These are phyloP conservation scores for Ericerus pela DNA, from an alignment of 1,140 invertebrate species.

Conservation along the genomic window DNA sequence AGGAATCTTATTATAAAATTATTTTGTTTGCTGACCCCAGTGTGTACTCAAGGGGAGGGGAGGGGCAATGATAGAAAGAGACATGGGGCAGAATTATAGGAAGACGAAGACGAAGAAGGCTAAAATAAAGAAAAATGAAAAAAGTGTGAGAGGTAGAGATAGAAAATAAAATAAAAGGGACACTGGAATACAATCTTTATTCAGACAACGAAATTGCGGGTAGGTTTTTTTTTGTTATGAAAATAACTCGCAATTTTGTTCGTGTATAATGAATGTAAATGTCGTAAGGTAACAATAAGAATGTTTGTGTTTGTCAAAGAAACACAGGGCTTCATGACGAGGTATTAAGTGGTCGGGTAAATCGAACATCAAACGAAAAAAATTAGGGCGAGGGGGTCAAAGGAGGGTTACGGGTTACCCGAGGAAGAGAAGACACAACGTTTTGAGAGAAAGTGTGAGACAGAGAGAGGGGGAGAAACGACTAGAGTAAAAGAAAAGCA, in stretches of 20 bases:
- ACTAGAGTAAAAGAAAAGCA: too few species aligned
- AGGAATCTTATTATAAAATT: constrained; percentile 2
- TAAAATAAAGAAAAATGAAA: neutral
- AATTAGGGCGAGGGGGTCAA: too few species aligned
- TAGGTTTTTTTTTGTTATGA: neutral
- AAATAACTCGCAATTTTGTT: constrained; percentile 2
- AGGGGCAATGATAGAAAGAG: neutral
- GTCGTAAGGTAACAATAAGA: constrained; percentile 12
- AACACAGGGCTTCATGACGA: constrained; percentile 10
- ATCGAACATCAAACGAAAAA: constrained; percentile 12
- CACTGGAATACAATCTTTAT: constrained; percentile 2
- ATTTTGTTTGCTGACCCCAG: constrained; percentile 1
- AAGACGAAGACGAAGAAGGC: neutral
- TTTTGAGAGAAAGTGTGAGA: too few species aligned
- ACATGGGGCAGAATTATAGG: neutral
- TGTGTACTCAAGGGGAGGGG: too few species aligned
- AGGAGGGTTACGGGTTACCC: too few species aligned
- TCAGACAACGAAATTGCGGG: neutral
- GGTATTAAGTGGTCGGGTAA: constrained; percentile 11
- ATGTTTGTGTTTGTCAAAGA: constrained; percentile 11
- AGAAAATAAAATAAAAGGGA: neutral
- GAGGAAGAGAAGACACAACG: too few species aligned
- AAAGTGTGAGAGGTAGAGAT: neutral
- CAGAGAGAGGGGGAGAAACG: too few species aligned
- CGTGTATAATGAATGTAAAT: constrained; percentile 8